Evolutionary conservation across 2,797 vertebrate genomes (phyloP).

Genomic region (Buphagus erythrorhynchus): DNA sequence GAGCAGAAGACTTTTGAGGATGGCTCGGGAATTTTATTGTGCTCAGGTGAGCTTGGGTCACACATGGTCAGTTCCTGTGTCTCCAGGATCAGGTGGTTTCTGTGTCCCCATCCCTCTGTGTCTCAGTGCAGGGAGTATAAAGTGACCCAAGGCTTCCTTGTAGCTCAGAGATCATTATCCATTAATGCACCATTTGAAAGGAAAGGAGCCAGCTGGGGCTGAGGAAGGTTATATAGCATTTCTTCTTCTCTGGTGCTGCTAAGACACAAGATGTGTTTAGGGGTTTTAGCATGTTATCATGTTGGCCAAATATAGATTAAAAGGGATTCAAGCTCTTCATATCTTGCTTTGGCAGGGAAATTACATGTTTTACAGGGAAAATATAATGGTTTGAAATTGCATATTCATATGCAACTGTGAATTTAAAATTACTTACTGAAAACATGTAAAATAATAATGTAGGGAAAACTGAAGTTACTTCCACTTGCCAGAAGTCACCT

Average conservation of each 20-base stretch:
- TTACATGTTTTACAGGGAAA: neutral
- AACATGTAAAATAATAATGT: neutral
- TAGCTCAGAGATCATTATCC: neutral
- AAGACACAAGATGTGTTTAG: neutral
- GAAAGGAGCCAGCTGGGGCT: neutral
- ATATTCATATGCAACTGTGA: neutral
- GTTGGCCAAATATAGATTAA: neutral
- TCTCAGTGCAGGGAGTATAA: neutral
- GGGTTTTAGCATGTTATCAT: neutral
- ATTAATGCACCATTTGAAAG: neutral
- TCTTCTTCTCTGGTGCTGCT: neutral
- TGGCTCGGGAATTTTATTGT: neutral
- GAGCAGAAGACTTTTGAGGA: neutral
- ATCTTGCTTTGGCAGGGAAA: neutral
- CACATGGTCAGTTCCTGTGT: neutral
- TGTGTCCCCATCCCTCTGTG: neutral
- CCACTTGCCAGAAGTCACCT: neutral
- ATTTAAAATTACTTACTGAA: neutral
- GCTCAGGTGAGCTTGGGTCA: accelerated
- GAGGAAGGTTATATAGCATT: neutral
- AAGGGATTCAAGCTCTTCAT: neutral
- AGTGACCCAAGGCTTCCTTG: neutral
- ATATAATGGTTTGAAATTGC: neutral
- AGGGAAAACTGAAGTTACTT: neutral
- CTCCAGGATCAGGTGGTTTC: neutral